These are phyloP conservation scores for Hemithea aestivaria DNA, from an alignment of 2,888 invertebrate species.

Conservation along the genomic window DNA sequence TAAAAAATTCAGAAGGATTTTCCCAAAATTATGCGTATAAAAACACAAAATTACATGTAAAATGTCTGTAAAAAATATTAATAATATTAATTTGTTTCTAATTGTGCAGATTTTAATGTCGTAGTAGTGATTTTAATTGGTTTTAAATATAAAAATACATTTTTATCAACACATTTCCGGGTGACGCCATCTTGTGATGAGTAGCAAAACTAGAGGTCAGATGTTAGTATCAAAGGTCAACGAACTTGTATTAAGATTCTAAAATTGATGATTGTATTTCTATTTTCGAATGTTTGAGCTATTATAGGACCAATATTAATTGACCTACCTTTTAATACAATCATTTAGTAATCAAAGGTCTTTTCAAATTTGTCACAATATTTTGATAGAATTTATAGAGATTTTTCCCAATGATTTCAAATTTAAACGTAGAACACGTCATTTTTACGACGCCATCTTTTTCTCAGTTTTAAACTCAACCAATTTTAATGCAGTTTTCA, in stretches of 20 bases:
- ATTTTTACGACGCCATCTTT: too few relatives aligned
- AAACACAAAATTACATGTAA: too few relatives aligned
- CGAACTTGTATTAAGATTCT: conserved; percentile 37
- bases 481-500: too few relatives aligned
- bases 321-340: conserved; percentile 1
- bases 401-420: too few relatives aligned
- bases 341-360: background rate
- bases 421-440: too few relatives aligned
- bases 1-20: conserved; percentile 14
- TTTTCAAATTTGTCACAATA: background rate
- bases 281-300: conserved; percentile 31
- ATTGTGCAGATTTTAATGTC: too few relatives aligned
- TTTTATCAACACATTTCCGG: conserved; percentile 25
- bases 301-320: conserved; percentile 1
- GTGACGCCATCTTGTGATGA: conserved; percentile 44
- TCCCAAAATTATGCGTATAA: background rate
- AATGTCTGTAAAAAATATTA: too few relatives aligned
- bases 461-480: too few relatives aligned
- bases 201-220: conserved; percentile 42
- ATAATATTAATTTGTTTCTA: too few relatives aligned
- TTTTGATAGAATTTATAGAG: too few relatives aligned
- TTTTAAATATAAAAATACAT: conserved; percentile 4
- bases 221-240: conserved; percentile 31
- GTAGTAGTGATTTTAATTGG: too few relatives aligned
- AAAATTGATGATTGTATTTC: conserved; percentile 30